Evolutionary conservation across 2,888 invertebrate species (phyloP).

Genomic region (Boloria selene): DNA sequence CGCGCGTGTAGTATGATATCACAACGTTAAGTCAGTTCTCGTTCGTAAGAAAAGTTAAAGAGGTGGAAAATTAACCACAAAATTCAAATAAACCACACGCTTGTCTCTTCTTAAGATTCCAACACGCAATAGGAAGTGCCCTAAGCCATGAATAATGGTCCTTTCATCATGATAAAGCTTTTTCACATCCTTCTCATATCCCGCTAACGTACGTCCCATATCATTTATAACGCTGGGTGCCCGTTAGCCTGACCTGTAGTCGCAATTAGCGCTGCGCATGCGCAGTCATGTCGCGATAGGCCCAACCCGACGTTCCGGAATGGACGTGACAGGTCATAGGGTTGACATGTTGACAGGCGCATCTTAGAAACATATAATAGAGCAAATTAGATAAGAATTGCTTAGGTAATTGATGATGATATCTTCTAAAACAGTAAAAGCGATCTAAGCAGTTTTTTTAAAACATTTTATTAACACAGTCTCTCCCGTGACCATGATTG

Average conservation of each 20-base stretch:
- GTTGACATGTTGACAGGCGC: constrained; percentile 24
- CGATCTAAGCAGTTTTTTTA: background rate
- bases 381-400: constrained; percentile 14
- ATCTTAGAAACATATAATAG: constrained; percentile 10
- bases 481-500: too few relatives aligned
- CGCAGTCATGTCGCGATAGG: constrained; percentile 46
- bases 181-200: constrained; percentile 30
- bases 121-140: constrained; percentile 18
- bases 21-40: too few relatives aligned
- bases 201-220: constrained; percentile 32
- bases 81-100: constrained; percentile 1
- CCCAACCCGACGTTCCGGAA: constrained; percentile 26
- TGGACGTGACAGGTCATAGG: constrained; percentile 32
- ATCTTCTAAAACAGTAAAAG: background rate
- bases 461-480: too few relatives aligned
- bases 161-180: constrained; percentile 31
- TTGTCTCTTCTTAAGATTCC: constrained; percentile 16
- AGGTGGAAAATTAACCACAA: too few relatives aligned
- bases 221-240: constrained; percentile 32
- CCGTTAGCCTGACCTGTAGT: constrained; percentile 43
- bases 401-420: constrained; percentile 15
- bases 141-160: constrained; percentile 27
- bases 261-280: constrained; percentile 60
- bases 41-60: too few relatives aligned
- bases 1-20: too few relatives aligned